Percentiles rank a stretch among this genome's conserved stretches.
Evolutionary conservation across 2,113 vertebrate genomes (phyloP).

Genomic region (Sander lucioperca): DNA sequence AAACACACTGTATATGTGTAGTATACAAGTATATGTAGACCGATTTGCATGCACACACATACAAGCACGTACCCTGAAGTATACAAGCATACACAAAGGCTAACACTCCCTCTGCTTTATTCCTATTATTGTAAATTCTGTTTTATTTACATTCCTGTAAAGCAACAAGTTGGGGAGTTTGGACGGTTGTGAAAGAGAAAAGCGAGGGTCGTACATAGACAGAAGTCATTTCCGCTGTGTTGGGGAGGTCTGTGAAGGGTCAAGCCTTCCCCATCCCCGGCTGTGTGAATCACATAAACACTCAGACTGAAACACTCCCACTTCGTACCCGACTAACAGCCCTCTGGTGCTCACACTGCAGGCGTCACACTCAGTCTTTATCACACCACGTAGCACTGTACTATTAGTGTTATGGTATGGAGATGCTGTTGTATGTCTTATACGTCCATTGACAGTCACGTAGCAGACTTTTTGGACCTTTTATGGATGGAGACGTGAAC

Average conservation of each 20-base stretch:
- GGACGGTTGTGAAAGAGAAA: constrained; percentile 11
- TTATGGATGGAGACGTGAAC: too few species aligned
- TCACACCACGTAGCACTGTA: too few species aligned
- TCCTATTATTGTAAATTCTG: background rate
- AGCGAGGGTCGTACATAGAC: constrained; percentile 21
- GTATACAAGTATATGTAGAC: background rate
- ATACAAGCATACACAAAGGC: background rate
- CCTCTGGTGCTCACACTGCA: constrained; percentile 7
- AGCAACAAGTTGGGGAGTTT: constrained; percentile 14
- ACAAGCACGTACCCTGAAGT: background rate
- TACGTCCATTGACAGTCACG: too few species aligned
- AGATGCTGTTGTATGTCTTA: too few species aligned
- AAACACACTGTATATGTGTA: constrained; percentile 10
- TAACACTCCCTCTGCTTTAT: background rate
- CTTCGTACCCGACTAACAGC: background rate
- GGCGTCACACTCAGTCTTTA: constrained; percentile 19
- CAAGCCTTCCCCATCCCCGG: constrained; percentile 52
- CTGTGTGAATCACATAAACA: constrained; percentile 77
- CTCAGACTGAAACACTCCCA: constrained; percentile 47
- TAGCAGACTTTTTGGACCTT: too few species aligned
- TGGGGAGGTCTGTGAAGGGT: constrained; percentile 64
- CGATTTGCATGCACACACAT: background rate
- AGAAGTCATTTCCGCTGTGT: constrained; percentile 75
- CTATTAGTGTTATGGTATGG: too few species aligned
- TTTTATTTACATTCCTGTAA: constrained; percentile 41